Conservation (phyloP, 1,140 invertebrate genomes). For the Nylanderia fulva region DNA sequence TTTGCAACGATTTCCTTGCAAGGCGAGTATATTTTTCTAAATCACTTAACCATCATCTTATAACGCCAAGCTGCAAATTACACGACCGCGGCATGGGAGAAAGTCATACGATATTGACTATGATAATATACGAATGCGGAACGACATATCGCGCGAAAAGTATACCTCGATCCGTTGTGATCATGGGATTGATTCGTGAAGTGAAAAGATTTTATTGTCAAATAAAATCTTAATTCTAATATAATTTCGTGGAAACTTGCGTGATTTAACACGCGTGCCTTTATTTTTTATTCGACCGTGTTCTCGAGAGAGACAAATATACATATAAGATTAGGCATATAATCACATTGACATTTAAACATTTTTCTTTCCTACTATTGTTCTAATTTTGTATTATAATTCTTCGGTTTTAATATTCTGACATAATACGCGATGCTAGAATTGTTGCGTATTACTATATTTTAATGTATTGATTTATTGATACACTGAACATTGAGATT, state of each 20-base stretch:
- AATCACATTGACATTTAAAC: not conserved
- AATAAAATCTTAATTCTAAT: too few species aligned
- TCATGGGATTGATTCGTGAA: slow-evolving; percentile 33
- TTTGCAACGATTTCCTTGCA: slow-evolving; percentile 23
- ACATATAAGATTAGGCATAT: slow-evolving; percentile 34
- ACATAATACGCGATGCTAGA: not conserved
- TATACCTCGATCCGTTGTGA: slow-evolving; percentile 30
- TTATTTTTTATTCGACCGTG: slow-evolving; percentile 80
- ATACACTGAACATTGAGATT: not conserved
- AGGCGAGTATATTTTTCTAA: slow-evolving; percentile 45
- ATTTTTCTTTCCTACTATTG: not conserved
- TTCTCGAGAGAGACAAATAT: slow-evolving; percentile 72
- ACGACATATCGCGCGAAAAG: slow-evolving; percentile 42
- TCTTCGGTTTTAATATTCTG: not conserved
- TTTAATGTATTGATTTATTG: not conserved
- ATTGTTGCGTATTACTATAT: not conserved
- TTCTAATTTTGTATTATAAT: not conserved
- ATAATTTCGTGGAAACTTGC: slow-evolving; percentile 58
- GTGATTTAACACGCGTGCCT: slow-evolving; percentile 39
- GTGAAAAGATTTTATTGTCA: slow-evolving; percentile 8
- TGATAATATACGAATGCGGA: slow-evolving; percentile 43
- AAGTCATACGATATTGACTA: slow-evolving; percentile 45
- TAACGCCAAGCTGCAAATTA: slow-evolving; percentile 47
- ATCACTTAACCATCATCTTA: slow-evolving; percentile 47
- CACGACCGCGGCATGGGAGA: slow-evolving; percentile 38